Percentiles rank a stretch among this genome's conserved stretches.
Evolutionary conservation across 2,797 vertebrate species (phyloP).

Genomic region (Silurus lanzhouensis): DNA sequence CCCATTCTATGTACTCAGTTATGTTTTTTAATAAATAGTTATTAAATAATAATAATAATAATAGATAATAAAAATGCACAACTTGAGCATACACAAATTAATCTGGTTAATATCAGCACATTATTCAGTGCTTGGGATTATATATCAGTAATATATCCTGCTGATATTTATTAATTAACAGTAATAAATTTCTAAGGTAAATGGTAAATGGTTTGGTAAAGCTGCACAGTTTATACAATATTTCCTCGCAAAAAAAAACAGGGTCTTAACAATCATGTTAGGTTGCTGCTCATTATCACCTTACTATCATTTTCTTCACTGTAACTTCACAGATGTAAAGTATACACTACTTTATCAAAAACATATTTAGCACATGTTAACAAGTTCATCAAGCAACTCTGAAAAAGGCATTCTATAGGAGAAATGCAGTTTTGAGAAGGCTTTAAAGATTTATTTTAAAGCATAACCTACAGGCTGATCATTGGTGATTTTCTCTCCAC

Average conservation of each 20-base stretch:
- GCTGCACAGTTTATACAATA: background rate
- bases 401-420: background rate
- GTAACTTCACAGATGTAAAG: background rate
- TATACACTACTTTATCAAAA: background rate
- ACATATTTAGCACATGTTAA: background rate
- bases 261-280: background rate
- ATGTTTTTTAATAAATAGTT: background rate
- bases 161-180: too few species aligned
- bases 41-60: background rate
- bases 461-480: constrained; percentile 23
- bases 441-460: constrained; percentile 28
- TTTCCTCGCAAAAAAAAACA: background rate
- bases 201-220: background rate
- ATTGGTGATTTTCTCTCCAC: constrained; percentile 15
- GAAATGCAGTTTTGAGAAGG: background rate
- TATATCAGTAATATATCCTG: too few species aligned
- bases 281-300: background rate
- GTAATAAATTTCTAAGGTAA: background rate
- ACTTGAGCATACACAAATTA: background rate
- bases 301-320: background rate
- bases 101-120: background rate
- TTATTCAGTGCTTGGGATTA: background rate
- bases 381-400: background rate
- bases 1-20: background rate
- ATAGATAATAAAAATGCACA: background rate